Evolutionary conservation across 2,797 vertebrate species (phyloP), one percentile per base, ranked within the genome.

Genomic region (Chrysocyon brachyurus): DNA sequence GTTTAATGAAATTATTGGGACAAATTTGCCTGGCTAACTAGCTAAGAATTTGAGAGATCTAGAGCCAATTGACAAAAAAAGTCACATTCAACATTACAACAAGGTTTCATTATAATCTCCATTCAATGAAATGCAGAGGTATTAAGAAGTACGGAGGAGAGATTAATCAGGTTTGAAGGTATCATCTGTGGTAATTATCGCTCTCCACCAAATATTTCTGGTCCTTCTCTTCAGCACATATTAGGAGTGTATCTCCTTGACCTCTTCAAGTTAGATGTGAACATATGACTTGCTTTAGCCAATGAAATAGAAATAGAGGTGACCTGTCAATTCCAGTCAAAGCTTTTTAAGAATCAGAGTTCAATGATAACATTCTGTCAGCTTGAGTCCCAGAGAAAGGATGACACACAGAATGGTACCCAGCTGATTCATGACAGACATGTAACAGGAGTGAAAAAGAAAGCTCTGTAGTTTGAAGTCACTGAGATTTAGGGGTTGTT

Each of bases 31-130:
- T 54, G 79, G 31, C 8, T 24, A 95, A 59, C 5, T 57, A 21
- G 33, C 56, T 66, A 91, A 36, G 72, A 81, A 91, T 63, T 95
- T 68, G 59, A 96, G 40, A 70, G 14, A 26, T 93, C 56, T 61
- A 82, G 5, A 85, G 57, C 10, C 33, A 84, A 95, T 21, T 26
- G 36, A 6, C 66, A 96, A 95, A 61, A 10, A 33, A 12, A 94
- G 40, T n/a, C 54, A 73, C 82, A 90, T 78, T 90, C 33, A 84
- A 16, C 22, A 87, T 92, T 81, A 59, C 26, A 63, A 72, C 0
- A 61, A 6, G 31, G 16, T 86, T 97, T 94, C 88, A 88, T 92
- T 64, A 36, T 75, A 87, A 92, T 63, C 92, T 94, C 66, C 94
- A 84, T 14, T 94, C 24, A 63, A 31, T 78, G 83, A 95, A 40